Base-by-base conservation (phyloP, 1,140 invertebrate genomes). In the Gonatopus flavifemur region DNA sequence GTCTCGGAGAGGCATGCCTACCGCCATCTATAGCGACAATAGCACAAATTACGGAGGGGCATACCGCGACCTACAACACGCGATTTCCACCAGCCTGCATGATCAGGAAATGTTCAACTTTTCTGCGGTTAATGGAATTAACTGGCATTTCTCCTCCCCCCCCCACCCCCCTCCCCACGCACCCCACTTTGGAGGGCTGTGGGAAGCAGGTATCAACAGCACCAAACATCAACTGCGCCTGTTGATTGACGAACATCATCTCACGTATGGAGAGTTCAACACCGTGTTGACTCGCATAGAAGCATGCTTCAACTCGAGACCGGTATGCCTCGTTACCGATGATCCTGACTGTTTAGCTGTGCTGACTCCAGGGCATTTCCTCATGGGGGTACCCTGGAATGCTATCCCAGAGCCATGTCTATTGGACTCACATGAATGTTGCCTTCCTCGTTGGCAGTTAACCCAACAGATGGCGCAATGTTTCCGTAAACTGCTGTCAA, bases 321-420 rank as follows among this genome's bases (percentile, higher is more conserved):
- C 40, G 13, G 3, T 43, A 4, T 28, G 40, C 25, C n/a, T 8
- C 30, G 10, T 43, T 13, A 28, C 25, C 2, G 13, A 22, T 10
- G 40, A 43, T 43, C 40, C 25, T 8, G 15, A 33, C n/a, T 9
- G 39, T 39, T 36, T 36, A 28, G 31, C 39, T 0, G n/a, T n/a
- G n/a, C n/a, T n/a, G n/a, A n/a, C n/a, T n/a, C n/a, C n/a, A n/a
- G n/a, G n/a, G n/a, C n/a, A 48, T 30, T 39, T 48, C 24, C 46
- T 48, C 28, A 33, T 48, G 25, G 35, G 46, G 10, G 8, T n/a
- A 48, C 46, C 37, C 1, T 33, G 38, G 10, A 48, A 20, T 3
- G 35, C 39, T 18, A 35, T 48, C 22, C 46, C 36, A 21, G 46
- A 48, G 39, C n/a, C n/a, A n/a, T n/a, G n/a, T n/a, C n/a, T n/a